Conservation (phyloP, 2,888 invertebrate genomes). For the Catonia carolina region DNA sequence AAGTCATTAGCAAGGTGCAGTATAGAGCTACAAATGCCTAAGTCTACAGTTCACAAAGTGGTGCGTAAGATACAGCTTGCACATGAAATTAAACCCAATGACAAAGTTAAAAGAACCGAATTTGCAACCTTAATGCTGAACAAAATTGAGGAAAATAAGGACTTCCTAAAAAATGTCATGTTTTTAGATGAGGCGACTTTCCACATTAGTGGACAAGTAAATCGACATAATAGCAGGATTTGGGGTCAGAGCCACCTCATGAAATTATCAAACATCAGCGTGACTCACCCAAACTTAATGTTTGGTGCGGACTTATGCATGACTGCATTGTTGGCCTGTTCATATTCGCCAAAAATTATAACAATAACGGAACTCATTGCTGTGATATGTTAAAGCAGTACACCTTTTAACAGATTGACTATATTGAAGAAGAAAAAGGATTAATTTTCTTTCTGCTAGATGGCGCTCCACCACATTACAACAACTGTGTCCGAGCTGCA, state of each 20-base stretch:
- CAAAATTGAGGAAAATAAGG: conserved; percentile 4
- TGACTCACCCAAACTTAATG: not conserved
- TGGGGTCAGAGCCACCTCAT: conserved; percentile 4
- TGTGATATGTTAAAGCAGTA: conserved; percentile 2
- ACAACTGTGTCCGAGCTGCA: not conserved
- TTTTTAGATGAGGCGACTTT: conserved; percentile 11
- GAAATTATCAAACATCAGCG: conserved; percentile 6
- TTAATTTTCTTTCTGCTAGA: conserved; percentile 4
- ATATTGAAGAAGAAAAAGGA: conserved; percentile 11
- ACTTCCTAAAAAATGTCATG: not conserved
- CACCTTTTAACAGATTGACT: conserved; percentile 1
- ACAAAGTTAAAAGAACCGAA: conserved; percentile 6
- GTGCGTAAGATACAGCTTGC: not conserved
- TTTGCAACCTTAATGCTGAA: not conserved
- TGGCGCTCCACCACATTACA: not conserved
- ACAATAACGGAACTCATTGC: not conserved
- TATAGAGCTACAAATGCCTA: conserved; percentile 6
- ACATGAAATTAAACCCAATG: not conserved
- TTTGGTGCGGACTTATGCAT: conserved; percentile 9
- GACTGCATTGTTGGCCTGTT: conserved; percentile 1
- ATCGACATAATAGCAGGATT: conserved; percentile 1
- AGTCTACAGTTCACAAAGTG: not conserved
- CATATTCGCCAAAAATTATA: not conserved
- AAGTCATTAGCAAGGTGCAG: conserved; percentile 8
- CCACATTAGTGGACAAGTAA: conserved; percentile 6